Base-by-base conservation (phyloP, 2,797 vertebrate genomes). In the Triplophysa bombifrons region DNA sequence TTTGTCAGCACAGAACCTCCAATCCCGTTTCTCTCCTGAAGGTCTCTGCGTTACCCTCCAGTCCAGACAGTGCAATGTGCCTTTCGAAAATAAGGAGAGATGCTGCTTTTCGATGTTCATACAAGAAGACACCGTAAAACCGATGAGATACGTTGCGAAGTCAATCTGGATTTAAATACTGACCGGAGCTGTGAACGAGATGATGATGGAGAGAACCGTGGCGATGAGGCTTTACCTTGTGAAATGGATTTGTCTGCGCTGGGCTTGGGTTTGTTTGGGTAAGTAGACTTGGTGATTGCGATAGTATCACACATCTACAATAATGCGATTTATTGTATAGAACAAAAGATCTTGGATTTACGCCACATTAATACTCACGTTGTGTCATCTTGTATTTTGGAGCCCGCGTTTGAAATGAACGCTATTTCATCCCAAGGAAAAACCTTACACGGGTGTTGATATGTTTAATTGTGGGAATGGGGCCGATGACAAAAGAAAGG, bases 261-360 rank as follows among this genome's bases (percentile, higher is more conserved):
- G 87, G 71, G 81, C 84, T 72, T 81, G 85, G 83, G 79, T 85
- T 71, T 87, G 83, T 82, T 79, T 86, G 20, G 88, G 88, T 90
- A 67, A 86, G 88, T 87, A 70, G 27, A 78, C 41, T 66, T 27
- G 9, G 6, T 27, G 41, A 53, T 34, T n/a, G 61, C 34, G 38
- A 53, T 64, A 13, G 30, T 38, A 2, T 34, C 11, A 14, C 10
- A 19, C 5, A 46, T 69, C 4, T n/a, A 41, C 4, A 2, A 60
- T 27, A 20, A 17, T 67, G 51, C 2, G 19, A 66, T 55, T 11
- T 44, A 11, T 20, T 79, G 3, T 20, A 65, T 30, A 17, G 9
- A 65, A 17, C 67, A 51, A 53, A 78, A 63, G 25, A 41, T 19
- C 38, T 9, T 27, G 16, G 6, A 38, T 71, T 61, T 46, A 58